phyloP scores from a whole-genome alignment of 2,888 invertebrate species.

The Metacarcinus magister region DNA sequence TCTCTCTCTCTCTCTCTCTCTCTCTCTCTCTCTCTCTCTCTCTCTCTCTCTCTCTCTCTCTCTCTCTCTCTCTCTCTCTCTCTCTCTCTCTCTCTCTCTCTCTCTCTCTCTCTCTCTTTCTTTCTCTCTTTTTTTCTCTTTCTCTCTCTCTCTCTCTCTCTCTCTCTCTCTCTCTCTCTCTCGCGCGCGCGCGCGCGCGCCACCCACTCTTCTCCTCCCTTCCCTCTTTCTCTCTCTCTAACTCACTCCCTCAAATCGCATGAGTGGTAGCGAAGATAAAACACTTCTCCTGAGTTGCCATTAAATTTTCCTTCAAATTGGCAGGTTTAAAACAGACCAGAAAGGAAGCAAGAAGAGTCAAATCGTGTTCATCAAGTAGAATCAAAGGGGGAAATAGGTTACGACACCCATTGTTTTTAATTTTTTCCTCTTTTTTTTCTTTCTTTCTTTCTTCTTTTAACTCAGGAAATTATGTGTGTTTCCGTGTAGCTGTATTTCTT shows the following conservation, averaged over 20 bases:
- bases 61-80: not conserved
- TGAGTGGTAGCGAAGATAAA: not conserved
- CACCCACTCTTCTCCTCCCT: not conserved
- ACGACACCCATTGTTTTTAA: no score
- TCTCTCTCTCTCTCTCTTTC: not conserved
- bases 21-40: not conserved
- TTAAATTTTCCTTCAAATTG: no score
- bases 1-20: slow-evolving; percentile 45
- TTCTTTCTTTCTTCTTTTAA: no score
- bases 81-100: not conserved
- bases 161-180: not conserved
- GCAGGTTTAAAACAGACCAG: no score
- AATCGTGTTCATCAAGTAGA: no score
- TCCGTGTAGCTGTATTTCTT: no score
- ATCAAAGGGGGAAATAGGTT: no score
- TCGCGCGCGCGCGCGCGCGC: not conserved
- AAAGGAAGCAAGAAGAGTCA: no score
- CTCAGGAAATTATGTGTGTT: no score
- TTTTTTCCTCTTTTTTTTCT: no score
- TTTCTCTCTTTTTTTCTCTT: not conserved
- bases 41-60: not conserved
- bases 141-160: not conserved
- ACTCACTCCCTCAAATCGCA: not conserved
- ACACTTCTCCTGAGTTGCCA: no score
- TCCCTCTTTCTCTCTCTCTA: slow-evolving; percentile 31